Conservation (phyloP, 2,888 invertebrate genomes). For the Pristionchus fissidentatus region DNA sequence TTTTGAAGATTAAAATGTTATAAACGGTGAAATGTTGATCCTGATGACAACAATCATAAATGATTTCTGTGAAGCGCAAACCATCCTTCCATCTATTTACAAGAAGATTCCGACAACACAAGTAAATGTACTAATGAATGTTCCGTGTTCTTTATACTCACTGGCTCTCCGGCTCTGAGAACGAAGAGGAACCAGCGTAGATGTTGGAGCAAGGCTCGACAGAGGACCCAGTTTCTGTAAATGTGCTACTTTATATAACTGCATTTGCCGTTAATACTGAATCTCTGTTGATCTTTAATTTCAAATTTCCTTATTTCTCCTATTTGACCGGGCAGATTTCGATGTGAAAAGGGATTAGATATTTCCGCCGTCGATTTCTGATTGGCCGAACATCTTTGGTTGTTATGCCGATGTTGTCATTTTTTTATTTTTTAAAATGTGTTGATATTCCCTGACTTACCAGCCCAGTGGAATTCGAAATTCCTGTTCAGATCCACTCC, state of each 20-base stretch:
- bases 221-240: slow-evolving; percentile 72
- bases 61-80: background rate
- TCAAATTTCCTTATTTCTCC: too few species aligned
- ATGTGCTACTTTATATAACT: background rate
- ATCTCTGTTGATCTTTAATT: background rate
- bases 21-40: too few species aligned
- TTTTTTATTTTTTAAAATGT: too few species aligned
- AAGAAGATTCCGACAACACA: too few species aligned
- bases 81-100: too few species aligned
- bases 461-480: slow-evolving; percentile 74
- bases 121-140: too few species aligned
- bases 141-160: too few species aligned
- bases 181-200: slow-evolving; percentile 72
- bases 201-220: slow-evolving; percentile 75
- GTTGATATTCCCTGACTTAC: slow-evolving; percentile 34
- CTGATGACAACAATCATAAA: too few species aligned
- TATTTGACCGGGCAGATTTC: too few species aligned
- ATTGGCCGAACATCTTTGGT: background rate
- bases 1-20: too few species aligned
- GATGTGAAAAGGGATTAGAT: too few species aligned
- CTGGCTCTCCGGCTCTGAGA: slow-evolving; percentile 75
- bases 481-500: slow-evolving; percentile 75
- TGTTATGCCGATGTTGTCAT: too few species aligned
- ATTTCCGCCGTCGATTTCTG: background rate
- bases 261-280: background rate